Base-by-base conservation (phyloP, 2,797 vertebrate species). In the Amphiprion clarkii region DNA sequence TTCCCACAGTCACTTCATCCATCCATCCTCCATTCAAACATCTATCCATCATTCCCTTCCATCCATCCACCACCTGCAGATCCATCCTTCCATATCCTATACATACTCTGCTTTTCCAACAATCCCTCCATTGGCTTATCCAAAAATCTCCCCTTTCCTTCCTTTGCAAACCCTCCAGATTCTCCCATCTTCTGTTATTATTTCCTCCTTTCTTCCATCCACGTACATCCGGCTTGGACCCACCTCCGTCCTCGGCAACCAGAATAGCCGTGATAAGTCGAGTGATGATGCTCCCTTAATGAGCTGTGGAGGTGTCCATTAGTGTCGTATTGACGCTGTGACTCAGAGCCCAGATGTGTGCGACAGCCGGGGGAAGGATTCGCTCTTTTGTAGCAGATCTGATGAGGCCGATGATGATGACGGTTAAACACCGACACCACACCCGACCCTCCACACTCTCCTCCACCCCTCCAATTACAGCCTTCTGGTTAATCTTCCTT, bases 401-500 rank as follows among this genome's bases (percentile, higher is more conserved):
- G 88, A 90, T 81, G 87, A 72, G 71, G 67, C 78, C 57, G 39
- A 86, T 87, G 84, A 88, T 79, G 80, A 83, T 76, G 69, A 78
- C 67, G 52, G 62, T 83, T 83, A 77, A 84, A 84, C 78, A 82
- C 71, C 73, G 56, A 63, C 76, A 67, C 33, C 55, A 59, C 57
- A 48, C 67, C 68, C 56, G 29, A 33, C 51, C 9, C 14, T 19
- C 23, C 31, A 42, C 59, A 64, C 46, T 56, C 55, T 65, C 74
- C 52, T 59, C 63, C 86, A 77, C 76, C 81, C 82, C 70, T 76
- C 73, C 81, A 90, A 85, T 90, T 88, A 91, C 78, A 83, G 68
- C 79, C 65, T 72, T 85, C 71, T 87, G 85, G 74, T 89, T 89
- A 89, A 89, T 90, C 84, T 82, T 86, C 71, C 81, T 49, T 58